These are phyloP conservation scores for Folsomia manolachei DNA, from an alignment of 2,888 invertebrate genomes.

Conservation along the genomic window DNA sequence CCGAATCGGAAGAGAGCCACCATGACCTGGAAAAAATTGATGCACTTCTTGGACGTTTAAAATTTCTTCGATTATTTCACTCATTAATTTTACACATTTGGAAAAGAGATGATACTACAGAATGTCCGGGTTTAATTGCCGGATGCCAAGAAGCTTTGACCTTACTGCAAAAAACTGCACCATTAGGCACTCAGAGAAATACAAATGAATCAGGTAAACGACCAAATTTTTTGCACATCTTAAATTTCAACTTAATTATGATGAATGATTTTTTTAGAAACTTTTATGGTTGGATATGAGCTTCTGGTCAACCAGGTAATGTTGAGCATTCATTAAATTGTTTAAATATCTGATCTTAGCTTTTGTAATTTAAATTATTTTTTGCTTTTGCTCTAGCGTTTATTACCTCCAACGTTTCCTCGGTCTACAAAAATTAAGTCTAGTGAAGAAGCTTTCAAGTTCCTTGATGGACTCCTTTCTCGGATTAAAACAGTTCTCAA, in stretches of 20 bases:
- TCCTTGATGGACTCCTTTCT: conserved; percentile 72
- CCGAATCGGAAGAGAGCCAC: conserved; percentile 36
- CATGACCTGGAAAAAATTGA: conserved; percentile 52
- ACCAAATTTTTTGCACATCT: not conserved
- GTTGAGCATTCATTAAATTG: not conserved
- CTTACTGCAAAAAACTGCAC: conserved; percentile 71
- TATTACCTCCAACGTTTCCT: conserved; percentile 97
- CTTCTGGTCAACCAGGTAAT: conserved; percentile 77
- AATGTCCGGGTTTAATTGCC: conserved; percentile 71
- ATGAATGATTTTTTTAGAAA: conserved; percentile 42
- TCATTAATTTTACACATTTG: conserved; percentile 56
- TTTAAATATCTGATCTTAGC: not conserved
- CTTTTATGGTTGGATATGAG: conserved; percentile 77
- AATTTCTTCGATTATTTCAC: conserved; percentile 82
- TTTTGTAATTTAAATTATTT: too few species aligned
- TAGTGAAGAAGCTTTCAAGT: conserved; percentile 67
- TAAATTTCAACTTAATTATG: conserved; percentile 51
- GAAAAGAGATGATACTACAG: conserved; percentile 58
- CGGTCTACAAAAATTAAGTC: conserved; percentile 89
- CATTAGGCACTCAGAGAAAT: conserved; percentile 68
- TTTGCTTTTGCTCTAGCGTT: conserved; percentile 63
- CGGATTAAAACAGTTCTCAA: conserved; percentile 75
- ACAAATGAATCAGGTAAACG: conserved; percentile 48
- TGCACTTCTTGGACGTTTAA: conserved; percentile 66
- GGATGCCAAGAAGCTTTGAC: conserved; percentile 80